Conservation (phyloP, 2,797 vertebrate genomes). For the Setipinna tenuifilis region DNA sequence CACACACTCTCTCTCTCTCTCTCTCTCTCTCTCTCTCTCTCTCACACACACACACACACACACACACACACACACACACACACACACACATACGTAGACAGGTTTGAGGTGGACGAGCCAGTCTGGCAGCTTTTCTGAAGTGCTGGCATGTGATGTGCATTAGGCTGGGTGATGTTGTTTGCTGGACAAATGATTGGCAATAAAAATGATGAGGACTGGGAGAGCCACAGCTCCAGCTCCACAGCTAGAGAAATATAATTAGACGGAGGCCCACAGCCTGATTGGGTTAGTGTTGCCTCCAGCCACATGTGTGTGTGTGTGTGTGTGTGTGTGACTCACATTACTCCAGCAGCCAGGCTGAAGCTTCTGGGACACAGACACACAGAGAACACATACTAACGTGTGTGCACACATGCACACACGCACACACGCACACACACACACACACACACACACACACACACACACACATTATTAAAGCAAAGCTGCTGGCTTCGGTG, state of each 20-base stretch:
- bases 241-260: not conserved
- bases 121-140: not conserved
- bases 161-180: slow-evolving; percentile 40
- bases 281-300: slow-evolving; percentile 8
- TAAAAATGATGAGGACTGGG: slow-evolving; percentile 23
- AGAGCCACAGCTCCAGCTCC: slow-evolving; percentile 11
- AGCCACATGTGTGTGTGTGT: not conserved
- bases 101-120: not conserved
- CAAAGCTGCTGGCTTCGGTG: not conserved
- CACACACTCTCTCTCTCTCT: not conserved
- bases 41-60: not conserved
- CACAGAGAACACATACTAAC: not conserved
- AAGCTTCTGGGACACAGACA: not conserved
- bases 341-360: not conserved
- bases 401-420: not conserved
- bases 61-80: not conserved
- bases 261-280: not conserved
- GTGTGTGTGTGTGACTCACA: not conserved
- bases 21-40: not conserved
- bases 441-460: slow-evolving; percentile 9
- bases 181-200: slow-evolving; percentile 23
- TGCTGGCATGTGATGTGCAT: slow-evolving; percentile 1
- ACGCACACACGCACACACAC: slow-evolving; percentile 6
- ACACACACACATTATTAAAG: slow-evolving; percentile 32
- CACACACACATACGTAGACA: not conserved